Evolutionary conservation across 2,888 invertebrate species (phyloP), one percentile per base, ranked within the genome.

Genomic region (Creontiades dilutus): DNA sequence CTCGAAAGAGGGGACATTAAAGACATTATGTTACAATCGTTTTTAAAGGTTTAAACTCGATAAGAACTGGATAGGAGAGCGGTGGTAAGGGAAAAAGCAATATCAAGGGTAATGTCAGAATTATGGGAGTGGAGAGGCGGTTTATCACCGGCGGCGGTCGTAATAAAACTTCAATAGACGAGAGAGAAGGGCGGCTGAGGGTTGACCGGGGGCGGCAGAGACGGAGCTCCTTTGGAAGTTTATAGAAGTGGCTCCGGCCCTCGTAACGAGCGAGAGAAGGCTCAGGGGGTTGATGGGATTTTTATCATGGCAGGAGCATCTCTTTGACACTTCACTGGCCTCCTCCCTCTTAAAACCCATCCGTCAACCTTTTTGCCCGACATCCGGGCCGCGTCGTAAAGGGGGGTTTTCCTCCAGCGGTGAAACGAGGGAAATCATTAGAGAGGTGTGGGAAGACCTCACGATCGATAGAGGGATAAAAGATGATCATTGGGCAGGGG

Each of bases 21-120:
- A 55, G 85, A 85, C 85, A 85, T 85, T 85, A 85, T 85, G 85
- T 85, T 85, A 85, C 85, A 85, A 85, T 61, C 85, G 85, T 85
- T 85, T 84, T 78, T 85, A 85, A 61, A 61, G 57, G 55, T 61
- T 85, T 85, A 85, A 85, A 85, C 85, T 37, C 85, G 85, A 85
- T 55, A 61, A 61, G 61, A 61, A 61, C 61, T n/a, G 61, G 55
- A 27, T 12, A 27, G 37, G 55, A 48, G 27, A 27, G 55, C 5
- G 61, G 19, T 48, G 55, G 48, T 28, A 14, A 27, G 57, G 85
- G 85, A 37, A 85, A 61, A 61, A 85, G 84, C 78, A 78, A 78
- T 78, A 78, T 78, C 78, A 52, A 52, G 85, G 57, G 85, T 57
- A 37, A 85, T 85, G 61, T n/a, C 28, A 61, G 85, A 85, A 85